These are phyloP conservation scores for Mola mola DNA, from an alignment of 2,113 vertebrate genomes.

Conservation along the genomic window DNA sequence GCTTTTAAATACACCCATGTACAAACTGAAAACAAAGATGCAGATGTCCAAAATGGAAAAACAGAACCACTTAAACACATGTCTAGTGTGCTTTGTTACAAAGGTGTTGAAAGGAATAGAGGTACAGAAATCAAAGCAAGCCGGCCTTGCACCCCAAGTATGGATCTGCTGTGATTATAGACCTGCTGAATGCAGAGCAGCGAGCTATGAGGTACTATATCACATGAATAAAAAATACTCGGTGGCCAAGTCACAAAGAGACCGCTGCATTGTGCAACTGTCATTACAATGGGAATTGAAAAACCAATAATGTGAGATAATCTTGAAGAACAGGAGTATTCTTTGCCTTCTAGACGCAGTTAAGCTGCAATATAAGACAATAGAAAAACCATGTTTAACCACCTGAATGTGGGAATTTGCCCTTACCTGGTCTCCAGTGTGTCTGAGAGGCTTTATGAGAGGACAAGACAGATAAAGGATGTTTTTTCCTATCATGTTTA, in stretches of 20 bases:
- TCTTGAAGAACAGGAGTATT: constrained; percentile 21
- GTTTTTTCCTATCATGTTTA: constrained; percentile 56
- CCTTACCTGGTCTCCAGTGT: constrained; percentile 13
- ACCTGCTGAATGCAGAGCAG: constrained; percentile 61
- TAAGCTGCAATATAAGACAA: constrained; percentile 6
- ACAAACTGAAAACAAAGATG: constrained; percentile 13
- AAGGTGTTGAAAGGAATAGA: constrained; percentile 33
- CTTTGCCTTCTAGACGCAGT: background rate
- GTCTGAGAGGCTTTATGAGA: constrained; percentile 28
- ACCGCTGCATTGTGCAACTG: background rate
- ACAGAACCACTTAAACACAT: constrained; percentile 1
- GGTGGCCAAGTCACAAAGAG: constrained; percentile 41
- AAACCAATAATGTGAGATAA: constrained; percentile 43
- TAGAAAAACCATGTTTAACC: constrained; percentile 1
- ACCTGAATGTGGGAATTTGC: background rate
- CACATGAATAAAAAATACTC: constrained; percentile 58
- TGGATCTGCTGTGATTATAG: constrained; percentile 55
- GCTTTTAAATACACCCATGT: background rate
- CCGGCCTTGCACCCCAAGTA: constrained; percentile 52
- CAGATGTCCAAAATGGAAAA: background rate
- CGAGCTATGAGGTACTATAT: constrained; percentile 34
- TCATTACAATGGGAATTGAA: constrained; percentile 40
- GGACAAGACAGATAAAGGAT: constrained; percentile 52
- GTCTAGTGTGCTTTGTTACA: constrained; percentile 10
- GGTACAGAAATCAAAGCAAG: constrained; percentile 60